Base-by-base conservation (phyloP, 2,888 invertebrate species). In the Trissonchulus sp. region DNA sequence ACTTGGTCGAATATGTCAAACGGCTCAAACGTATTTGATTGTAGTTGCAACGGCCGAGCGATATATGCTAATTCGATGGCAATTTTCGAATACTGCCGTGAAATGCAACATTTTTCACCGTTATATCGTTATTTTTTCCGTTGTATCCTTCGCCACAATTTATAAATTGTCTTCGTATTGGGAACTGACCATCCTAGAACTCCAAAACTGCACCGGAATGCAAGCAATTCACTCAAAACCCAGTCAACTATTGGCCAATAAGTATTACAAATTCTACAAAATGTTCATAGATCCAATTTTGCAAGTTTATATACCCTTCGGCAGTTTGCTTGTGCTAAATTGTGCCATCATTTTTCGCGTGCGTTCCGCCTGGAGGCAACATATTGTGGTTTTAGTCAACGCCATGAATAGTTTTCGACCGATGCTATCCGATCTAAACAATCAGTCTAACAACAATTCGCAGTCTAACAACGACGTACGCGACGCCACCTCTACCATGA, bases 21-120 rank as follows among this genome's bases (percentile, higher is more conserved):
- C 79, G 31, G 77, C 79, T 8, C 78, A 80, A 0, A 79, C 80
- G n/a, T 77, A 79, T 33, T 71, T 81, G 63, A 81, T 81, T 74
- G 80, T 81, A n/a, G 79, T 79, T 2, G 80, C 81, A 23, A 80
- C 81, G 2, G 77, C 79, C 36, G 81, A 81, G 75, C 71, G 81
- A 73, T 81, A 80, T 76, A 74, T 79, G 30, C 18, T 28, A 15
- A 30, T 15, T 69, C 69, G 18, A 8, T 34, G 18, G 15, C 35
- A 15, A 8, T 15, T 69, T 69, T 35, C 48, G 8, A 48, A 8
- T 48, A 23, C 23, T 15, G 8, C 48, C 48, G 8, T 8, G 8
- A 23, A 23, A 15, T 48, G 48, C 48, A 48, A 48, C 23, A 48
- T 48, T 48, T 48, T 8, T 48, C 48, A 23, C 8, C 48, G 48